Evolutionary conservation across 2,888 invertebrate genomes (phyloP).

Genomic region (Temnothorax unifasciatus): DNA sequence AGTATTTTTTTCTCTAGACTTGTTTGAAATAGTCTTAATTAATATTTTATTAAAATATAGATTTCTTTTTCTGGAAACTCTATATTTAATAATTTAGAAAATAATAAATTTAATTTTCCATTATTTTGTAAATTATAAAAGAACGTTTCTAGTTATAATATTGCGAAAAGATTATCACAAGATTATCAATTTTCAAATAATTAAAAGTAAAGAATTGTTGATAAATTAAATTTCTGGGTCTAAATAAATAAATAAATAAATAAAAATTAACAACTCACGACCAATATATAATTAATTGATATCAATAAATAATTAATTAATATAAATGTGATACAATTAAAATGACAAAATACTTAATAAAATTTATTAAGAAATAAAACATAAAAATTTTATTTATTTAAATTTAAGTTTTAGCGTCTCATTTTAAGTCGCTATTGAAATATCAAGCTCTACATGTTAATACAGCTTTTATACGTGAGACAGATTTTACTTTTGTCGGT

Average conservation of each 20-base stretch:
- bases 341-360: neutral
- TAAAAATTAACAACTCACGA: neutral
- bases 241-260: neutral
- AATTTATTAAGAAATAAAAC: neutral
- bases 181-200: neutral
- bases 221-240: neutral
- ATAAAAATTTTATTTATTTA: neutral
- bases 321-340: neutral
- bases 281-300: neutral
- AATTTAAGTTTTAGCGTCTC: neutral
- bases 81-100: neutral
- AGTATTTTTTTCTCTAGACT: neutral
- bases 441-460: neutral
- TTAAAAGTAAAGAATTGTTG: neutral
- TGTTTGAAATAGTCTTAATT: neutral
- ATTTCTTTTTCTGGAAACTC: neutral
- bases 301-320: neutral
- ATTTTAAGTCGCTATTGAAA: neutral
- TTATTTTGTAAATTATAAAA: neutral
- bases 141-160: no score
- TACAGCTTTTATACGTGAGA: neutral
- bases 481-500: constrained; percentile 7
- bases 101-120: neutral
- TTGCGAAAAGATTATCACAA: neutral
- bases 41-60: neutral